Evolutionary conservation across 2,888 invertebrate species (phyloP), one percentile per base, ranked within the genome.

Genomic region (Nowickia ferox): DNA sequence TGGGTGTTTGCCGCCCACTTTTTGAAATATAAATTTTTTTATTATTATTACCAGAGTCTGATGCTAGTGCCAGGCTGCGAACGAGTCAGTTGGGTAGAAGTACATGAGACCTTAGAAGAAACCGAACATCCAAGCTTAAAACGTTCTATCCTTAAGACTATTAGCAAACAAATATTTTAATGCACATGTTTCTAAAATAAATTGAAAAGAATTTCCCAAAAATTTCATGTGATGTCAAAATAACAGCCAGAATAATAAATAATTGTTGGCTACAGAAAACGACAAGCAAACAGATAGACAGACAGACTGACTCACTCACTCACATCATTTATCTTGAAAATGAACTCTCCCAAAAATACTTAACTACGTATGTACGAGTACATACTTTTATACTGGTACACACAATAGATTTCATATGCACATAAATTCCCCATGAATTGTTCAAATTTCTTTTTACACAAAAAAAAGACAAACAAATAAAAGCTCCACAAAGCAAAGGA

Each of bases 301-400:
- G 30, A 30, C 0, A 6, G 30, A 30, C 30, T 30, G 6, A 48
- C 38, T 13, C 48, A 30, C 53, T 40, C 44, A 40, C 57, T 42
- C 68, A 59, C 42, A 69, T 69, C 78, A 42, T 53, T 78, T 61
- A 59, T 61, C 9, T 61, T 61, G 10, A 51, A 51, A 59, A 69
- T 53, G 40, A 61, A 30, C 40, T 61, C 30, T 61, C 53, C n/a
- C 42, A 51, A 69, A 51, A 38, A 59, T 51, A 59, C 13, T 40
- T 6, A 38, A 5, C 0, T 0, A 30, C 19, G 19, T n/a, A n/a
- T n/a, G 1, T 30, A 30, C 6, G n/a, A n/a, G 6, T 30, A 30
- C 6, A 6, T 30, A 30, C 30, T 6, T 30, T 1, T 30, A 30
- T 30, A 6, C 30, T 30, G 6, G 30, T 6, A 30, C 6, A 30